Evolutionary conservation across 2,888 invertebrate genomes (phyloP).

Genomic region (Shargacucullia verbasci): DNA sequence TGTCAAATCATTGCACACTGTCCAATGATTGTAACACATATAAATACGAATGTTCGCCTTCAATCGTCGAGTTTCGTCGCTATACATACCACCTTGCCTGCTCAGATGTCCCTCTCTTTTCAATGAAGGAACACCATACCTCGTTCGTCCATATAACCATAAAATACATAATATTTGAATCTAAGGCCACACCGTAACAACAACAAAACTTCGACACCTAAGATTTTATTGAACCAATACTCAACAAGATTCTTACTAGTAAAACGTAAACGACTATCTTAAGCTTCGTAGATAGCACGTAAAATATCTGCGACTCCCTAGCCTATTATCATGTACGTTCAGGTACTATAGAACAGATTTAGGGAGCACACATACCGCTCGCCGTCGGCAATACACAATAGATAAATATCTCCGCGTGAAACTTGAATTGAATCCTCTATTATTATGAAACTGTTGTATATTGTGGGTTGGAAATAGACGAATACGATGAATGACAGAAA

Average conservation of each 20-base stretch:
- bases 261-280: neutral
- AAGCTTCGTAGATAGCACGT: neutral
- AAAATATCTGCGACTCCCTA: constrained; percentile 34
- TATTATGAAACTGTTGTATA: constrained; percentile 35
- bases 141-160: too few relatives aligned
- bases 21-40: too few relatives aligned
- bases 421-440: constrained; percentile 40
- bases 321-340: constrained; percentile 22
- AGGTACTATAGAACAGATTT: constrained; percentile 31
- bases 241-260: neutral
- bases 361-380: constrained; percentile 5
- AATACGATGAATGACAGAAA: too few relatives aligned
- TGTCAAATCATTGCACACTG: too few relatives aligned
- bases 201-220: too few relatives aligned
- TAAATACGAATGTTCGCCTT: too few relatives aligned
- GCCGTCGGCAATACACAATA: constrained; percentile 19
- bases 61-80: too few relatives aligned
- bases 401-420: constrained; percentile 48
- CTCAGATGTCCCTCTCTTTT: too few relatives aligned
- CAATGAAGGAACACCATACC: too few relatives aligned
- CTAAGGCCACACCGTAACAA: too few relatives aligned
- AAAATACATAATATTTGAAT: too few relatives aligned
- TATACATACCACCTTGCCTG: too few relatives aligned
- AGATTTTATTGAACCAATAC: neutral
- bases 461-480: constrained; percentile 7